Percentiles rank a stretch among this genome's conserved stretches.
Evolutionary conservation across 2,888 invertebrate genomes (phyloP).

Genomic region (Athalia circularis): DNA sequence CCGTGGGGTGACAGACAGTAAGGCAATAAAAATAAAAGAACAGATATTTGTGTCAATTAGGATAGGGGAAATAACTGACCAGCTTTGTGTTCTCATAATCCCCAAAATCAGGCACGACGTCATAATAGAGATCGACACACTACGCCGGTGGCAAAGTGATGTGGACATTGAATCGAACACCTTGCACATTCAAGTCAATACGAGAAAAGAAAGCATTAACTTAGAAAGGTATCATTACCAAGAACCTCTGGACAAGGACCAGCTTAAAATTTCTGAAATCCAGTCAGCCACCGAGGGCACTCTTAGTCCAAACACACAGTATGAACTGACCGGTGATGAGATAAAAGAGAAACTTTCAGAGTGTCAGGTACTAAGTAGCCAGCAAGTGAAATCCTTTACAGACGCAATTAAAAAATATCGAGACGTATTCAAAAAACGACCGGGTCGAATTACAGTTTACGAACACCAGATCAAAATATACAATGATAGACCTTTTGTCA

Average conservation of each 20-base stretch:
- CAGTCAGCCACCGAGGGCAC: not conserved
- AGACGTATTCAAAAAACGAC: constrained; percentile 7
- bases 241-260: too few relatives aligned
- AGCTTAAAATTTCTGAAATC: not conserved
- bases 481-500: constrained; percentile 6
- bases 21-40: not conserved
- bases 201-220: not conserved
- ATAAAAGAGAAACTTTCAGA: not conserved
- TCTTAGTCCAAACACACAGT: not conserved
- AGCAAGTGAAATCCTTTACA: not conserved
- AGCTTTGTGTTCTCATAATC: not conserved
- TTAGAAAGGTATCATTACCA: not conserved
- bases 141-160: not conserved
- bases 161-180: not conserved
- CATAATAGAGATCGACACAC: constrained; percentile 4
- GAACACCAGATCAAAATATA: constrained; percentile 21
- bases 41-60: not conserved
- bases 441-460: not conserved
- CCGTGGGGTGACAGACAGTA: not conserved
- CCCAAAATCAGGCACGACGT: not conserved
- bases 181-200: not conserved
- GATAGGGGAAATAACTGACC: not conserved
- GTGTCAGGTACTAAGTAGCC: not conserved
- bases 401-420: not conserved
- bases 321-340: constrained; percentile 1